Base-by-base conservation (phyloP, 2,113 vertebrate species). In the Macquaria ambigua region DNA sequence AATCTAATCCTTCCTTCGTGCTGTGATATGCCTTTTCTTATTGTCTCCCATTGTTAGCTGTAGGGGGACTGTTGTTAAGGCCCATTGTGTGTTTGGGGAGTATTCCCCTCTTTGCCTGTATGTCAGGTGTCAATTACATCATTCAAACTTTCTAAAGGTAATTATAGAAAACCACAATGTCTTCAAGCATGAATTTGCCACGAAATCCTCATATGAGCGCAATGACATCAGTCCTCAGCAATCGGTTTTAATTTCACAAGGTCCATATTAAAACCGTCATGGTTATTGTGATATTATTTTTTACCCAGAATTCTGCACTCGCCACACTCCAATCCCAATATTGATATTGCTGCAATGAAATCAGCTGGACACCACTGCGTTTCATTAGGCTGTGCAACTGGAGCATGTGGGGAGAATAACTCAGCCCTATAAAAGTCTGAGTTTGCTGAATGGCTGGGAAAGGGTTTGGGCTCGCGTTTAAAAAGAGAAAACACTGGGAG, bases 91-190 rank as follows among this genome's bases (percentile, higher is more conserved):
- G 55, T 69, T 66, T 59, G 82, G 84, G 79, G 89, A 89, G 79
- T 52, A 55, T 72, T 89, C 64, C 69, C 46, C 31, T 87, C 77
- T 78, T 76, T 68, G n/a, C 83, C 79, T 74, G 71, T 61, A 87
- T 84, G 90, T 87, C 84, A 88, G 90, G 94, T 93, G 87, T 95
- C 91, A 77, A 2, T 93, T 92, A 92, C 92, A 69, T 95, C 92
- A 94, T 90, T 86, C 68, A 85, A 59, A 85, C 62, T 79, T 85
- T 85, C 80, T 84, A 80, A 85, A 89, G 82, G 83, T 90, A 91
- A 93, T 89, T 82, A 90, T 55, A 91, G 91, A 90, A 92, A 90
- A 62, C 80, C 81, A 77, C 70, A 82, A 81, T 77, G 75, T 82
- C 87, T 82, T 56, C 58, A 48, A 88, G 86, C 71, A 67, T 37